Evolutionary conservation across 1,140 invertebrate species (phyloP).

Genomic region (Caenorhabditis latens): DNA sequence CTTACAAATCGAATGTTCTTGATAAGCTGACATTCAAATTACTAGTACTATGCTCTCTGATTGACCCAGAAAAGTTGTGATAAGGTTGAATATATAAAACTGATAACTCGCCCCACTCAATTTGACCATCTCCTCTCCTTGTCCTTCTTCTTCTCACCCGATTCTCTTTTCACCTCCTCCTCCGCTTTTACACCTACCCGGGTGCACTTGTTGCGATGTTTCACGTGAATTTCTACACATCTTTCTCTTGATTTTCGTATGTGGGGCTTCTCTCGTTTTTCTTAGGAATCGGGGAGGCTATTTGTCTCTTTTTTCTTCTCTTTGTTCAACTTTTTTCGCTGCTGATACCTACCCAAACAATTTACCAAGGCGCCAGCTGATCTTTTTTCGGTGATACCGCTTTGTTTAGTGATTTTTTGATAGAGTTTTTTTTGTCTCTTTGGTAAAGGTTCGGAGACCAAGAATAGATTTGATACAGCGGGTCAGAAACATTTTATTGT

Average conservation of each 20-base stretch:
- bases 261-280: not conserved
- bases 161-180: not conserved
- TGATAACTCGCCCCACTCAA: constrained; percentile 21
- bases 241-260: not conserved
- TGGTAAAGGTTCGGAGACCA: not conserved
- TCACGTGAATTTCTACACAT: not conserved
- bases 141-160: not conserved
- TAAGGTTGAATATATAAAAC: constrained; percentile 13
- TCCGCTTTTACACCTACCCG: not conserved
- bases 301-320: constrained; percentile 27
- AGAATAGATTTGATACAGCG: not conserved
- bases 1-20: not conserved
- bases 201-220: not conserved
- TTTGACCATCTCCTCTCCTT: not conserved
- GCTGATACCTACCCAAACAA: not conserved
- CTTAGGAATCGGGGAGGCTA: not conserved
- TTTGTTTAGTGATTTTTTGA: not conserved
- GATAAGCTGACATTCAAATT: not conserved
- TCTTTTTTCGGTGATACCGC: not conserved
- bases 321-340: constrained; percentile 5
- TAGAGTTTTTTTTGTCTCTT: not conserved
- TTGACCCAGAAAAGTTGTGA: not conserved
- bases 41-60: not conserved
- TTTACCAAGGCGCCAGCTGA: constrained; percentile 9
- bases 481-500: no score